Conservation (phyloP, 2,797 vertebrate species). For the Catostomus latipinnis region DNA sequence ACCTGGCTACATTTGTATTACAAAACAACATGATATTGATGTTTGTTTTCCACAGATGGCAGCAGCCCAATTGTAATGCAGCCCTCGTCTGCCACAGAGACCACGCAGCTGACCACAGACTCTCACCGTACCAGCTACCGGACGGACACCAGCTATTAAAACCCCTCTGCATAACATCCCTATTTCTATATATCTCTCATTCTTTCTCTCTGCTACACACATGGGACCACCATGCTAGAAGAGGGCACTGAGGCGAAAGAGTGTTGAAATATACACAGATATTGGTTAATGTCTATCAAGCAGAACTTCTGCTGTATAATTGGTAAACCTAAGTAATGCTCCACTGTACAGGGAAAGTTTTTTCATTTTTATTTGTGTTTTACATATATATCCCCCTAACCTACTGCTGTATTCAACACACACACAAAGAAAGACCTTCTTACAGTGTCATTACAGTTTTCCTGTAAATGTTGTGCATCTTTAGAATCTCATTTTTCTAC, state of each 20-base stretch:
- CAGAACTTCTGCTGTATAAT: slow-evolving; percentile 42
- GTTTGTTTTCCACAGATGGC: slow-evolving; percentile 55
- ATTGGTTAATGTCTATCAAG: slow-evolving; percentile 6
- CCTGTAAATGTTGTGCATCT: background rate
- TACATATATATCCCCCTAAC: slow-evolving; percentile 7
- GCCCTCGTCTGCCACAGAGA: slow-evolving; percentile 95
- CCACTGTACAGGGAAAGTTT: slow-evolving; percentile 34
- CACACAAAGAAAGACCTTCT: background rate
- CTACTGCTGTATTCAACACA: slow-evolving; percentile 13
- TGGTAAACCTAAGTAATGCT: slow-evolving; percentile 34
- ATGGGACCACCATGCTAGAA: slow-evolving; percentile 51
- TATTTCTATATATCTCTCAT: background rate
- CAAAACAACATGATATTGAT: slow-evolving; percentile 5
- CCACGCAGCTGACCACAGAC: slow-evolving; percentile 93
- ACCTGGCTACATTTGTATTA: background rate
- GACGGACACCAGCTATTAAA: slow-evolving; percentile 88
- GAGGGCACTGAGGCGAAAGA: slow-evolving; percentile 35
- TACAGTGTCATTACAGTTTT: slow-evolving; percentile 21
- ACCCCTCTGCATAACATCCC: background rate
- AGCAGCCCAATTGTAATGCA: slow-evolving; percentile 87
- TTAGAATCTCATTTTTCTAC: background rate
- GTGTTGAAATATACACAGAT: slow-evolving; percentile 20
- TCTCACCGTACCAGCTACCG: slow-evolving; percentile 92
- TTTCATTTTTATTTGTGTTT: slow-evolving; percentile 32
- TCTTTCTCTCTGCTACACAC: slow-evolving; percentile 13